These are phyloP conservation scores for Lanistes nyassanus DNA, from an alignment of 1,140 invertebrate genomes.

Conservation along the genomic window DNA sequence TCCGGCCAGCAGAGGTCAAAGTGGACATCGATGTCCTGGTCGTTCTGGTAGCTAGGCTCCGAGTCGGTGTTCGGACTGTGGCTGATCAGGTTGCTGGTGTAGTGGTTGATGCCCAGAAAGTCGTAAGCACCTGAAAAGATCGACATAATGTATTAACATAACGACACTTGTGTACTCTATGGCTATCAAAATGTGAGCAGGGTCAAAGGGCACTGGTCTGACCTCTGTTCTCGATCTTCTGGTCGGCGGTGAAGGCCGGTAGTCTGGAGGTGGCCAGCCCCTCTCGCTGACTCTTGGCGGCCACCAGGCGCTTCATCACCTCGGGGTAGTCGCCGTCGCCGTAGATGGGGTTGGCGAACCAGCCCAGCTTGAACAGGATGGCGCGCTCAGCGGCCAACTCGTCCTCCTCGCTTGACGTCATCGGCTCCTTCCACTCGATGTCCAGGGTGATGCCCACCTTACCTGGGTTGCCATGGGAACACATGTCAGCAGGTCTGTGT, in stretches of 20 bases:
- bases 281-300: slow-evolving; percentile 38
- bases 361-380: slow-evolving; percentile 52
- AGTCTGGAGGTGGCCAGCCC: slow-evolving; percentile 43
- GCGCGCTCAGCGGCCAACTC: slow-evolving; percentile 41
- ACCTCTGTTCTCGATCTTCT: slow-evolving; percentile 49
- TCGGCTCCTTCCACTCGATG: slow-evolving; percentile 44
- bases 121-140: slow-evolving; percentile 50
- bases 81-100: slow-evolving; percentile 54
- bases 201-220: neutral
- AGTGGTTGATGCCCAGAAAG: slow-evolving; percentile 62
- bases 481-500: neutral
- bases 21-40: slow-evolving; percentile 38
- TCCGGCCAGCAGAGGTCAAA: slow-evolving; percentile 44
- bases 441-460: slow-evolving; percentile 38
- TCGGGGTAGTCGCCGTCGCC: slow-evolving; percentile 54
- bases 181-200: too few relatives aligned
- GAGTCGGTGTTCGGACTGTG: slow-evolving; percentile 33
- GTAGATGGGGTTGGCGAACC: slow-evolving; percentile 52
- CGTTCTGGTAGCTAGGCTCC: slow-evolving; percentile 34
- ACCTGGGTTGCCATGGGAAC: slow-evolving; percentile 15
- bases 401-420: slow-evolving; percentile 32
- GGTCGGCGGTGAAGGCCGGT: slow-evolving; percentile 55
- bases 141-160: too few relatives aligned
- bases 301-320: slow-evolving; percentile 50
- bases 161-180: too few relatives aligned